Conservation (phyloP, 2,888 invertebrate genomes). For the Tenthredo notha region DNA sequence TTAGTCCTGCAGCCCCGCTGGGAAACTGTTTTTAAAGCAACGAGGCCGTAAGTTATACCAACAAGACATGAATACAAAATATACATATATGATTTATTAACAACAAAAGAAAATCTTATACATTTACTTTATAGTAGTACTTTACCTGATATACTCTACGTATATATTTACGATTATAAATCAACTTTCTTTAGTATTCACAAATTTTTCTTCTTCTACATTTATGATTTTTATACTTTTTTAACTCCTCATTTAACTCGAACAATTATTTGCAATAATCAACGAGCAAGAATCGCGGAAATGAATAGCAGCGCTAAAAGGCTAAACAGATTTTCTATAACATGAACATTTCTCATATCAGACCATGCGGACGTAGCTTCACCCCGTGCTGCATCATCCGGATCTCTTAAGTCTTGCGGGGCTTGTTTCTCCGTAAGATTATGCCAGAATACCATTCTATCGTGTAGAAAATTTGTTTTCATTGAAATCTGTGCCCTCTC, state of each 20-base stretch:
- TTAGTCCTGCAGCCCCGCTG: conserved; percentile 1
- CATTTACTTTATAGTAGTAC: background rate
- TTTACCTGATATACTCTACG: background rate
- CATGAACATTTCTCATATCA: background rate
- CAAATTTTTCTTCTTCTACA: background rate
- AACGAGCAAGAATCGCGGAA: background rate
- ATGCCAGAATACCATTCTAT: conserved; percentile 71
- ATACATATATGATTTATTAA: conserved; percentile 42
- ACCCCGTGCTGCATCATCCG: too few species aligned
- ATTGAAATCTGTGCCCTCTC: conserved; percentile 63
- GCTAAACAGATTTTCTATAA: background rate
- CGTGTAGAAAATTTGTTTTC: conserved; percentile 62
- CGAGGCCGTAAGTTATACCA: conserved; percentile 37
- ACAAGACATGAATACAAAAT: conserved; percentile 45
- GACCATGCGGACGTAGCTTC: background rate
- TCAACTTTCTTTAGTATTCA: background rate
- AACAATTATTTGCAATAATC: background rate
- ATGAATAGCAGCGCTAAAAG: background rate
- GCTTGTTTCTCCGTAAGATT: conserved; percentile 63
- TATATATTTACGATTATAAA: conserved; percentile 5
- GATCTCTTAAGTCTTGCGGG: background rate
- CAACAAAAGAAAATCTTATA: conserved; percentile 11
- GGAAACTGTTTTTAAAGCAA: conserved; percentile 39
- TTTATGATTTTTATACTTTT: background rate
- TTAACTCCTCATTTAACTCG: background rate